Evolutionary conservation across 2,888 invertebrate species (phyloP).

Genomic region (Aleiodes alternator): DNA sequence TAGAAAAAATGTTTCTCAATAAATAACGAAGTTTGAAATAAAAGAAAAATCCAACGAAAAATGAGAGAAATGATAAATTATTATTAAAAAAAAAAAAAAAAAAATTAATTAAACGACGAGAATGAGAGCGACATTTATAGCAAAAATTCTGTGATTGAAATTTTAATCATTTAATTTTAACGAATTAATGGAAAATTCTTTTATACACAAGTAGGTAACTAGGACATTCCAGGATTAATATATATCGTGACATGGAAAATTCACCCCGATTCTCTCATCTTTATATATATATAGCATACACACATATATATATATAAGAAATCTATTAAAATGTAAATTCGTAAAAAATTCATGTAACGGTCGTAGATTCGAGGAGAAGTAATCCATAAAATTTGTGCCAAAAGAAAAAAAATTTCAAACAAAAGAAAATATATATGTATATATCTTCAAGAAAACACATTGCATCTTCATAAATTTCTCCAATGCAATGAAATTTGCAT

Average conservation of each 20-base stretch:
- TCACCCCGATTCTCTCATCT: conserved; percentile 11
- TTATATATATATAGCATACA: neutral
- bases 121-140: neutral
- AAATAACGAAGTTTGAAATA: neutral
- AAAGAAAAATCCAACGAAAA: neutral
- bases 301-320: conserved; percentile 11
- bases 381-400: conserved; percentile 5
- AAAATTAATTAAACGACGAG: neutral
- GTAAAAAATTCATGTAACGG: conserved; percentile 31
- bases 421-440: neutral
- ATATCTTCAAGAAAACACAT: neutral
- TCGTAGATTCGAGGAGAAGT: neutral
- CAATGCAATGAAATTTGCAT: conserved; percentile 8
- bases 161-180: conserved; percentile 7
- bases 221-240: conserved; percentile 21
- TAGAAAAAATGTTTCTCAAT: conserved; percentile 13
- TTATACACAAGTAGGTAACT: neutral
- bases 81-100: neutral
- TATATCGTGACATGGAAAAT: conserved; percentile 31
- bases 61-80: neutral
- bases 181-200: neutral
- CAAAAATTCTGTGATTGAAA: neutral
- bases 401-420: neutral
- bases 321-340: conserved; percentile 44
- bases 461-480: conserved; percentile 1